Evolutionary conservation across 2,888 invertebrate species (phyloP), one percentile per base, ranked within the genome.

Genomic region (Hydriomena furcata): DNA sequence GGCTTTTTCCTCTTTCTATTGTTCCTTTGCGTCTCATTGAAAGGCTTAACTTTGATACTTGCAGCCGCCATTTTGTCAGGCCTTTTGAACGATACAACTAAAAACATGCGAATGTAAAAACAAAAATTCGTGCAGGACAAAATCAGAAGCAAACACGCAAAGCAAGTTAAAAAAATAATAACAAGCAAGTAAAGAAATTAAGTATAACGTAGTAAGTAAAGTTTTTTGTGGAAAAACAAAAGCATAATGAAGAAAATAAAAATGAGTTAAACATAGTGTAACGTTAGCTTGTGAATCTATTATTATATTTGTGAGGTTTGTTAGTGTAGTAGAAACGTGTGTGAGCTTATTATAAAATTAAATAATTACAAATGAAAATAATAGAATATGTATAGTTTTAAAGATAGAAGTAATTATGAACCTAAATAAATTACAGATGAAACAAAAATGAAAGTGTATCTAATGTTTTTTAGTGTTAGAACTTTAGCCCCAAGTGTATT

Each of bases 11-110:
- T 90, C 84, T 95, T 95, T 76, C 95, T 92, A 20, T 93, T 83
- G n/a, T 67, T 67, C 63, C 67, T 73, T 28, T 75, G 68, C 13
- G 71, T 68, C 60, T 74, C 79, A 57, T 60, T 73, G 52, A 74
- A 76, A 10, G 79, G 75, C 47, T 75, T 80, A 32, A 79, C 64
- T 64, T 71, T 79, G 0, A 52, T 36, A 36, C 58, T 58, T 2
- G 76, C 63, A n/a, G 76, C 61, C 8, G 68, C 73, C 48, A 82
- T 79, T 71, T 76, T 85, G 69, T 92, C 91, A 66, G 92, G 92
- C 82, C 95, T 95, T 93, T 95, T 96, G 93, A 95, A 96, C 71
- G 96, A 95, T 86, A 96, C 95, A 92, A 95, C 94, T 95, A 92
- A 91, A 78, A 89, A 83, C 80, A 84, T 75, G 72, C 78, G 55